Evolutionary conservation across 1,140 invertebrate species (phyloP), one percentile per base, ranked within the genome.

Genomic region (Telenomus remus): DNA sequence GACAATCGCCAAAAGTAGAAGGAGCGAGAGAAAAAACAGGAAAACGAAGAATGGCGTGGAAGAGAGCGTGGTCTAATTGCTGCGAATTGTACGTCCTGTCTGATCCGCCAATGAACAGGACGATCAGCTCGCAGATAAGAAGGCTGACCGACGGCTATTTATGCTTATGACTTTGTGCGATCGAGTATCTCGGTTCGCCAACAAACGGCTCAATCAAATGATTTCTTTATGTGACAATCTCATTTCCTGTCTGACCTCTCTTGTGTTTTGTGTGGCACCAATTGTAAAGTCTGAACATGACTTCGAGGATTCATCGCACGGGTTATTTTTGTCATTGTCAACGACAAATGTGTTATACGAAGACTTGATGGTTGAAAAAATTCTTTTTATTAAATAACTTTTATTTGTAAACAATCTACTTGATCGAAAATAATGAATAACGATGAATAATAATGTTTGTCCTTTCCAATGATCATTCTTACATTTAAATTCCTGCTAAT

Each of bases 1-100:
- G 76, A 81, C 81, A 83, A 84, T 83, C 78, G 80, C 79, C 75
- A 76, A 82, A 79, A 82, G 80, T 82, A 78, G 79, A 51, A 13
- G 44, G 43, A 35, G 27, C 43, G 55, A 35, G 27, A 56, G n/a
- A 35, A 43, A 13, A 39, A 55, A n/a, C n/a, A 37, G 13, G 46
- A 46, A 56, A 49, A 76, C 56, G 61, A 57, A 72, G 47, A 76
- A 61, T 39, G 57, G 55, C 54, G 12, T 13, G 63, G 44, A 60
- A 54, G 39, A 56, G 39, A 9, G 53, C 65, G 9, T 43, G 65
- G 61, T 82, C 66, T 71, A 76, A 76, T 76, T 76, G 73, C 54
- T 66, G 61, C 49, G 66, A 70, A 69, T 74, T 74, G 63, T 74
- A 57, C 19, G 48, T 12, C 43, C 50, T 49, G 39, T 56, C 46